Conservation (phyloP, 2,797 vertebrate species). For the Silurus lanzhouensis region DNA sequence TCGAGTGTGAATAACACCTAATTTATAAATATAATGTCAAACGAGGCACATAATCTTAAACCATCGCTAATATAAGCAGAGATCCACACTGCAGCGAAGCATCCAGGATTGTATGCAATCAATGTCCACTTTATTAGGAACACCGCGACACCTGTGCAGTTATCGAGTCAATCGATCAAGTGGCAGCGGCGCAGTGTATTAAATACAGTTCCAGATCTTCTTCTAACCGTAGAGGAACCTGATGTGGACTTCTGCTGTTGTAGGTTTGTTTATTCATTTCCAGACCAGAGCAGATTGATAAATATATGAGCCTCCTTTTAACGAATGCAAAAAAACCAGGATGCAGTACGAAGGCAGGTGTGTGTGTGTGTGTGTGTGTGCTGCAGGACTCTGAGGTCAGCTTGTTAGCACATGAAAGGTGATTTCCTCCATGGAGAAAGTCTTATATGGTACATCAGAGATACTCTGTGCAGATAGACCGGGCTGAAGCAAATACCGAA, state of each 20-base stretch:
- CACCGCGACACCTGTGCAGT: too few species aligned
- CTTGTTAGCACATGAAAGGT: constrained; percentile 31
- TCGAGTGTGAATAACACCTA: not conserved
- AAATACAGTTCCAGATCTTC: too few species aligned
- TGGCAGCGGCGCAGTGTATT: too few species aligned
- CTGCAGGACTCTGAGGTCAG: constrained; percentile 12
- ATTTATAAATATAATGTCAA: not conserved
- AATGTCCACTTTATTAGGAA: too few species aligned
- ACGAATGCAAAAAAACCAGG: constrained; percentile 1
- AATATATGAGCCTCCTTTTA: constrained; percentile 36
- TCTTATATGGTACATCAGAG: constrained; percentile 23
- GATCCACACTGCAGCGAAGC: not conserved
- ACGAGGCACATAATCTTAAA: not conserved
- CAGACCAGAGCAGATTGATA: constrained; percentile 28
- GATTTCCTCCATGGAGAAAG: constrained; percentile 24
- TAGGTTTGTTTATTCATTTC: constrained; percentile 27
- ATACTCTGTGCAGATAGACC: constrained; percentile 1
- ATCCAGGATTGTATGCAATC: not conserved
- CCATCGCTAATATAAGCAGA: not conserved
- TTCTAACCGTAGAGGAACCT: too few species aligned
- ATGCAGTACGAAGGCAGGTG: constrained; percentile 1
- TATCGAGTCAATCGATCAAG: too few species aligned
- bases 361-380: not conserved
- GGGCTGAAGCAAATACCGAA: constrained; percentile 18
- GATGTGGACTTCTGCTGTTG: not conserved